phyloP scores from a whole-genome alignment of 2,797 vertebrate genomes.

The Gambelia wislizenii region DNA sequence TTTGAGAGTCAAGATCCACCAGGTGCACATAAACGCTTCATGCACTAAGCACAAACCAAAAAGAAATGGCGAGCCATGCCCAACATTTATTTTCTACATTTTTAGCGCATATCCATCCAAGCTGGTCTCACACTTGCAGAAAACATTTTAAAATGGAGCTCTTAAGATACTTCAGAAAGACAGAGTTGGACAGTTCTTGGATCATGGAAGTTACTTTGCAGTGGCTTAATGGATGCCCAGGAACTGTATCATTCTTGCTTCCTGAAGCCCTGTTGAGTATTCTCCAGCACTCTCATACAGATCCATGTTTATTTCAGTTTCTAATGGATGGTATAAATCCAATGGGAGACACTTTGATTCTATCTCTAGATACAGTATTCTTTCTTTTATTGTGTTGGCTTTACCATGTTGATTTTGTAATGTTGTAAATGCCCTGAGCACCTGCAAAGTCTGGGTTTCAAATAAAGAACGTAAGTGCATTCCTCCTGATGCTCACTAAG shows the following conservation, averaged over 20 bases:
- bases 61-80: background rate
- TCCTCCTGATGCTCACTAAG: background rate
- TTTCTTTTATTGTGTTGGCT: background rate
- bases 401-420: background rate
- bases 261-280: background rate
- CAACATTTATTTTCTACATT: background rate
- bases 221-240: background rate
- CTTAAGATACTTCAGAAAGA: background rate
- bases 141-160: background rate
- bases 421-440: background rate
- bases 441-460: background rate
- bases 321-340: too few species aligned
- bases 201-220: too few species aligned
- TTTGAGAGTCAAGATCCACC: background rate
- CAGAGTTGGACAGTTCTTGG: background rate
- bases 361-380: background rate
- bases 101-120: background rate
- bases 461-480: background rate
- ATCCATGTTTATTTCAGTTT: too few species aligned
- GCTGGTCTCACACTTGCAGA: background rate
- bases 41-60: background rate
- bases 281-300: background rate
- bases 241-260: background rate
- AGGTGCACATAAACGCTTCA: background rate
- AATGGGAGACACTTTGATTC: too few species aligned